These are phyloP conservation scores for Trachops cirrhosus DNA, from an alignment of 2,797 vertebrate species.

Conservation along the genomic window DNA sequence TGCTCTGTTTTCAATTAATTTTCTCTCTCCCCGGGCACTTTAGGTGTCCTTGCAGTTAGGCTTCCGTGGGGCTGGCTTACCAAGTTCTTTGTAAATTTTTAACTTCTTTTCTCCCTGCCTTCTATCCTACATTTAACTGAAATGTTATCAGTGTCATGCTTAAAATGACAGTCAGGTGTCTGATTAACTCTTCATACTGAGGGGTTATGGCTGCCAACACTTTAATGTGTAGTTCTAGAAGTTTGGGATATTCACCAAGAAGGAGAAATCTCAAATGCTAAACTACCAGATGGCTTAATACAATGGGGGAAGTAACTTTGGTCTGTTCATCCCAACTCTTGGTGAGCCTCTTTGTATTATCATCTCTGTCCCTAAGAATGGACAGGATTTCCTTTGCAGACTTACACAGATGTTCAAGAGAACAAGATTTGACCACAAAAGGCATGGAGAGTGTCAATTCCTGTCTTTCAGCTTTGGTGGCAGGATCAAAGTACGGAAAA, in stretches of 20 bases:
- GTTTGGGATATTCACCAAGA: neutral
- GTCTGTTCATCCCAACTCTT: neutral
- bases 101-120: neutral
- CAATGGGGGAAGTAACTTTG: neutral
- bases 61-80: neutral
- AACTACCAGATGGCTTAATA: neutral
- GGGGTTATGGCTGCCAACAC: neutral
- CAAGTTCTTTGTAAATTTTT: neutral
- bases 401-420: conserved; percentile 29
- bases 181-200: neutral
- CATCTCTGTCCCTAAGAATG: conserved; percentile 51
- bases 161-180: neutral
- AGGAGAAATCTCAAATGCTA: conserved; percentile 13
- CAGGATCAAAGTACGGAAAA: neutral
- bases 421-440: conserved; percentile 36
- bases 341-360: conserved; percentile 18
- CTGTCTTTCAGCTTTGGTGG: conserved; percentile 20
- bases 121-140: neutral
- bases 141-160: neutral
- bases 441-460: neutral
- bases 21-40: neutral
- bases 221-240: neutral
- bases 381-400: conserved; percentile 63
- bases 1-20: neutral
- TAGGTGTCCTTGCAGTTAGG: neutral